phyloP scores from a whole-genome alignment of 2,113 vertebrate species.

The Mobula hypostoma region DNA sequence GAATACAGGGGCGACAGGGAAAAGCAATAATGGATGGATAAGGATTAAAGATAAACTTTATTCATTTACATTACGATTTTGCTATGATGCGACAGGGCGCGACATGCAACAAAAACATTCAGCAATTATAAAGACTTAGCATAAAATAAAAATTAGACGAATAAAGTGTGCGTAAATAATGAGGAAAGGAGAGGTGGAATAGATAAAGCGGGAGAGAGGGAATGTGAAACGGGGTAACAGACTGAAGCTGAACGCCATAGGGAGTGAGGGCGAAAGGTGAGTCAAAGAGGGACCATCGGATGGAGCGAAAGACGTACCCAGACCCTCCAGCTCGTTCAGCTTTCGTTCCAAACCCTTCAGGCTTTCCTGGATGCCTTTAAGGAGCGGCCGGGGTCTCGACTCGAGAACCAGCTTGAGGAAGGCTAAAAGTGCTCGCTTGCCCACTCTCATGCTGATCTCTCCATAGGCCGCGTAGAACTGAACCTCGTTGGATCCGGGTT shows the following conservation, averaged over 20 bases:
- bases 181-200: background rate
- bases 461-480: constrained; percentile 29
- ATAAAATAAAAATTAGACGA: too few relatives aligned
- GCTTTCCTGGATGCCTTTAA: background rate
- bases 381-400: constrained; percentile 9
- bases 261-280: too few relatives aligned
- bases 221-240: background rate
- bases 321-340: background rate
- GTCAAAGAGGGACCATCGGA: too few relatives aligned
- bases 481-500: constrained; percentile 21
- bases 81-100: too few relatives aligned
- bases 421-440: background rate
- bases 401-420: constrained; percentile 12
- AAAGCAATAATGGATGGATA: background rate
- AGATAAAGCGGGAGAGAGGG: too few relatives aligned
- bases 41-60: background rate
- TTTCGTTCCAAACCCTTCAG: background rate
- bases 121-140: too few relatives aligned
- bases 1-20: too few relatives aligned
- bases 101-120: too few relatives aligned
- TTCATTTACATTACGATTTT: too few relatives aligned
- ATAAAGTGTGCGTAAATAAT: too few relatives aligned
- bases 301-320: background rate
- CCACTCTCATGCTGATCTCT: background rate
- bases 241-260: background rate